These are phyloP conservation scores for Dreissena polymorpha DNA, from an alignment of 1,140 invertebrate genomes.

Conservation along the genomic window DNA sequence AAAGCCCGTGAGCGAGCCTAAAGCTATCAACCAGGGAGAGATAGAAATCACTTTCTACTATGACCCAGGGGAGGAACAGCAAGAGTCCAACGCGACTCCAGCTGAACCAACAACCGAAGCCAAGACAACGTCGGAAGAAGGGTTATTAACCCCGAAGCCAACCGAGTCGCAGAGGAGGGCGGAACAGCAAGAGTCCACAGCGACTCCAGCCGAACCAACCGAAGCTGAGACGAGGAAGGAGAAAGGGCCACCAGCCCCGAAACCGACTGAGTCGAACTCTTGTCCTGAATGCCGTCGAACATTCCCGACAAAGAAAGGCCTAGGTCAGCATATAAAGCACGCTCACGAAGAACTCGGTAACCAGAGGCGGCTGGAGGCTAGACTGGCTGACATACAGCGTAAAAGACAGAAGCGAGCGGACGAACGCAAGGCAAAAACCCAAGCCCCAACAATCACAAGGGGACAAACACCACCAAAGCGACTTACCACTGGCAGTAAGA, in stretches of 20 bases:
- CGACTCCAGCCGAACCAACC: not conserved
- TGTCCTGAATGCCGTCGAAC: too few relatives aligned
- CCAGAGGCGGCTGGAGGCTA: not conserved
- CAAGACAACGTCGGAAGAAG: too few relatives aligned
- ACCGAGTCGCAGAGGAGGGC: not conserved
- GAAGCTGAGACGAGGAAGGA: not conserved
- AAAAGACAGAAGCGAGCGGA: not conserved
- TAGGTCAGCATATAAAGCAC: slow-evolving; percentile 10
- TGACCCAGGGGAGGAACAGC: too few relatives aligned
- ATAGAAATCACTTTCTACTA: too few relatives aligned
- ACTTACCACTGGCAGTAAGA: not conserved
- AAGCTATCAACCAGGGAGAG: too few relatives aligned
- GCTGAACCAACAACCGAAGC: too few relatives aligned
- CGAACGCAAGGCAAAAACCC: not conserved
- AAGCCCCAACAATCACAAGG: not conserved
- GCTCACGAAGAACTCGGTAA: not conserved
- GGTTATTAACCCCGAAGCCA: too few relatives aligned
- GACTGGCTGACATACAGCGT: too few relatives aligned
- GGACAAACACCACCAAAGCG: not conserved
- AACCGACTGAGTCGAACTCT: too few relatives aligned
- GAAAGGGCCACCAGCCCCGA: not conserved
- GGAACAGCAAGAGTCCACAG: not conserved
- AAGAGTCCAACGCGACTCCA: too few relatives aligned
- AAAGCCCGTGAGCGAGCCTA: too few relatives aligned
- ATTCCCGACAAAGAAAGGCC: not conserved